Evolutionary conservation across 2,888 invertebrate species (phyloP).

Genomic region (Sminthurides aquaticus): DNA sequence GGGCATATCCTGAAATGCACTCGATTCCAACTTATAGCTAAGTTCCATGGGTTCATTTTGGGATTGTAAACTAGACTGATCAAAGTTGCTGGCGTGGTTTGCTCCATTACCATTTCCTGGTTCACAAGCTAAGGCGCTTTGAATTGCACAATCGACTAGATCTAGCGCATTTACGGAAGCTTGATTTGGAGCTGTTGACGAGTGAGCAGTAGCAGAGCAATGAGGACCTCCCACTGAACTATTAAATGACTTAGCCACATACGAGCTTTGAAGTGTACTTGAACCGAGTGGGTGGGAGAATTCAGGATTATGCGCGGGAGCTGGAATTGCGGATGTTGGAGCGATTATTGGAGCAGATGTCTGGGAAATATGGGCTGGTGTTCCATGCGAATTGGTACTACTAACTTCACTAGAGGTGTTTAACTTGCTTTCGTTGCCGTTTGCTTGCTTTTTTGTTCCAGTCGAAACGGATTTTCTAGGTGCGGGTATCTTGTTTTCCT

Average conservation of each 20-base stretch:
- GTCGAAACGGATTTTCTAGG: slow-evolving; percentile 20
- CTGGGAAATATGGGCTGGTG: not conserved
- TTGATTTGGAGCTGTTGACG: not conserved
- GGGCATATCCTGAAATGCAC: slow-evolving; percentile 41
- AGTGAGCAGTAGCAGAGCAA: not conserved
- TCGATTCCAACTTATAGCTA: slow-evolving; percentile 36
- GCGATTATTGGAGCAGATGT: not conserved
- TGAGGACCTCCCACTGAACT: not conserved
- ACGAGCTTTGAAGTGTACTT: not conserved
- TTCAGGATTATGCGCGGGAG: slow-evolving; percentile 13
- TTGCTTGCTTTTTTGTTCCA: slow-evolving; percentile 8
- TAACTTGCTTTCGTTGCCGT: not conserved
- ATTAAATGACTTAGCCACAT: not conserved
- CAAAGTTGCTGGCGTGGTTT: slow-evolving; percentile 1
- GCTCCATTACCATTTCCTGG: not conserved
- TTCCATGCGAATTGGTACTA: not conserved
- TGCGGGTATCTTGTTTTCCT: slow-evolving; percentile 31
- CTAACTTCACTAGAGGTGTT: not conserved
- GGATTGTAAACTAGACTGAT: slow-evolving; percentile 17
- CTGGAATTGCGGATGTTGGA: too few species aligned
- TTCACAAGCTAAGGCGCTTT: slow-evolving; percentile 24
- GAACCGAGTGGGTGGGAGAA: slow-evolving; percentile 1
- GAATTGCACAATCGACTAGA: slow-evolving; percentile 32
- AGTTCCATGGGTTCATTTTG: slow-evolving; percentile 42
- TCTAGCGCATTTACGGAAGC: slow-evolving; percentile 24